Evolutionary conservation across 2,113 vertebrate species (phyloP), one percentile per base, ranked within the genome.

Genomic region (Polyodon spathula): DNA sequence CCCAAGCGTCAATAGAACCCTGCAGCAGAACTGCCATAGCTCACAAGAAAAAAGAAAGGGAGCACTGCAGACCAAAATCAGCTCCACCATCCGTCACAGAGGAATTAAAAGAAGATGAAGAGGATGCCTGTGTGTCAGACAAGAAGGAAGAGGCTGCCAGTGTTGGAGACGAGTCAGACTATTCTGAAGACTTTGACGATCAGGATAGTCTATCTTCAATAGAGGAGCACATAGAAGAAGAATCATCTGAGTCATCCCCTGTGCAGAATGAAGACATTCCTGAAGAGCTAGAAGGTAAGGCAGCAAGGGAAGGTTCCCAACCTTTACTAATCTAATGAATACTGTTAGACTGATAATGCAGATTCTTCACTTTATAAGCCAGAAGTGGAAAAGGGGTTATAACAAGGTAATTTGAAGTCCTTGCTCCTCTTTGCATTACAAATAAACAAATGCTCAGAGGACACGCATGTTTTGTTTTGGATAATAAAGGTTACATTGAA

Each of bases 171-270:
- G 70, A 68, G n/a, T 80, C 64, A 14, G 76, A 81, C 46, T 90
- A 89, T 60, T 79, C 85, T 4, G 87, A 88, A 8, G 88, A 89
- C 66, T 89, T 89, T 78, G 84, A 87, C 15, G 87, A 85, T 39
- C 76, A 79, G 40, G 79, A 78, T 6, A 83, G 78, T 37, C 40
- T 68, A 53, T 78, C 79, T 8, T 83, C 81, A 16, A 17, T 40
- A 1, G 79, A 77, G 48, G 79, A 77, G 43, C 56, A 54, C 14
- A 69, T 69, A 37, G 72, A 78, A 39, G 67, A 56, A 16, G 69
- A 62, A 1, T 58, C 54, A 10, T 46, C 57, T 12, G 37, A 40
- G 6, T 41, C 51, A 40, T 51, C 56, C 6, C 56, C 50, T 37
- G 63, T 46, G 1, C 62, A 54, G 16, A 60, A 16, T 57, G 69